Base-by-base conservation (phyloP, 2,113 vertebrate genomes). In the Oceanites oceanicus region DNA sequence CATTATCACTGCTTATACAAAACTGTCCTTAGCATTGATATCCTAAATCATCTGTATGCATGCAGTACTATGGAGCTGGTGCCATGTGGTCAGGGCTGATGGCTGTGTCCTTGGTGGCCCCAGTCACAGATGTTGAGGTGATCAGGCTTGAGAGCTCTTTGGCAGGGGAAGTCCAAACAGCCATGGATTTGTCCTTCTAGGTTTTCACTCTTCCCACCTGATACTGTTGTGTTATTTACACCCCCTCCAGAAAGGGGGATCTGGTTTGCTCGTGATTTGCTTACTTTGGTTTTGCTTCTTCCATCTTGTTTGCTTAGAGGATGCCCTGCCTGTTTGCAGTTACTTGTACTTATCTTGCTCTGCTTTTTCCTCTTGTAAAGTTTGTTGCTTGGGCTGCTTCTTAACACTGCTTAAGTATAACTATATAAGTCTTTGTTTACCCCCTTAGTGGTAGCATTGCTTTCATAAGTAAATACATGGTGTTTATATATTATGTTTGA, bases 391-490 rank as follows among this genome's bases (percentile, higher is more conserved):
- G 12, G 3, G 9, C 19, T 93, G 44, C 27, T 82, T 77, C 11
- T 68, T 74, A 78, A 23, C 15, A 27, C 6, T 36, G 22, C 32
- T 55, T 30, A 42, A 36, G 10, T 27, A 21, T 5, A 78, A 36
- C 7, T 40, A 5, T 19, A 9, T 5, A 61, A 78, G 17, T 8
- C 26, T 72, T 50, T 66, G 10, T 42, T 74, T 86, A 34, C 6
- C 15, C 2, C 15, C 11, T 58, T 36, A 3, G 6, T 66, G 11
- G 15, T 74, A 77, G 61, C 70, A 30, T 16, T 86, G 4, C 8
- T 61, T 5, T 78, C 17, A 15, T 45, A 52, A 74, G 6, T 32
- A 86, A 70, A 38, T 12, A 11, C 0, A 0, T 52, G 14, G 1
- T 44, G 13, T 52, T 74, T 86, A 52, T n/a, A 82, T 1, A 8